Conservation (phyloP, 2,797 vertebrate genomes). For the Anas flavirostris region DNA sequence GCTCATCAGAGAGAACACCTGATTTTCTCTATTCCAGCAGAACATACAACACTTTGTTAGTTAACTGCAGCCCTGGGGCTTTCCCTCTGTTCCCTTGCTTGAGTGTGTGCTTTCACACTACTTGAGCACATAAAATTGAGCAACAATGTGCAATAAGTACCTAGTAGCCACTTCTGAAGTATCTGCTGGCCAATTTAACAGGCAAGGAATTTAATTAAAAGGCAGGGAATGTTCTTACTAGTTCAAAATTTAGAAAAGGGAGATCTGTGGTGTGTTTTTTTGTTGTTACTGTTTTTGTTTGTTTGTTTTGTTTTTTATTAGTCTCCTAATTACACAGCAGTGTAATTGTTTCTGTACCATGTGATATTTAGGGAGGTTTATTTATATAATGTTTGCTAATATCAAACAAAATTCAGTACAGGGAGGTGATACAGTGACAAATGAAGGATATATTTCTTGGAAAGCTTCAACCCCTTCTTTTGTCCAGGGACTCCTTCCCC, state of each 20-base stretch:
- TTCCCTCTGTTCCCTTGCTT: background rate
- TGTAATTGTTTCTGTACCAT: background rate
- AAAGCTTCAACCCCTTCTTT: background rate
- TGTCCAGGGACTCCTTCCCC: background rate
- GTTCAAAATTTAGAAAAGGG: constrained; percentile 14
- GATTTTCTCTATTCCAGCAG: background rate
- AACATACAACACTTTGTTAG: background rate
- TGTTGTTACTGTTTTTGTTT: background rate
- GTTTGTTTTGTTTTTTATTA: background rate
- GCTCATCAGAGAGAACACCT: background rate
- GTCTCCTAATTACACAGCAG: background rate
- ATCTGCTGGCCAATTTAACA: constrained; percentile 11
- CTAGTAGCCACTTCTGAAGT: background rate
- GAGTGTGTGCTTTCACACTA: background rate
- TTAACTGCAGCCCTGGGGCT: background rate
- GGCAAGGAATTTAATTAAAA: background rate
- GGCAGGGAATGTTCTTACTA: background rate
- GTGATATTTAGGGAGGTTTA: background rate
- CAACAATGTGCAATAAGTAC: constrained; percentile 13
- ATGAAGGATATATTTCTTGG: background rate
- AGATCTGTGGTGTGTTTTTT: background rate
- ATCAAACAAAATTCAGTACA: background rate
- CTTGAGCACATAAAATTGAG: background rate
- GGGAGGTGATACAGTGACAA: background rate
- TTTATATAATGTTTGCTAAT: background rate